Evolutionary conservation across 2,888 invertebrate genomes (phyloP).

Genomic region (Zygogramma bicolorata): DNA sequence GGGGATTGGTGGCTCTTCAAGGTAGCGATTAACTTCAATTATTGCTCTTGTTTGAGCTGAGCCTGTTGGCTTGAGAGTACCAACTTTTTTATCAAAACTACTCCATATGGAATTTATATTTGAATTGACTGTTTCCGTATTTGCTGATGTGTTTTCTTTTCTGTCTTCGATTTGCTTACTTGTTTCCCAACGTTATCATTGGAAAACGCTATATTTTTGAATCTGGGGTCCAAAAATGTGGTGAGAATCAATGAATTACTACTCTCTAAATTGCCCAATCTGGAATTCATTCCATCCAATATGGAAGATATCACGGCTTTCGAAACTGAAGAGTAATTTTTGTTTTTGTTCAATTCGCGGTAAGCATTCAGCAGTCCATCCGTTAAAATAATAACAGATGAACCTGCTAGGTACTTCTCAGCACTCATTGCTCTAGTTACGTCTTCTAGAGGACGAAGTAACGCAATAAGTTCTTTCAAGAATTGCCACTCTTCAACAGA

Average conservation of each 20-base stretch:
- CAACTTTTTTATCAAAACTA: no score
- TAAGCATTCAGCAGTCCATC: constrained; percentile 24
- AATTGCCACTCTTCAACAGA: constrained; percentile 42
- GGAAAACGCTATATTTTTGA: constrained; percentile 42
- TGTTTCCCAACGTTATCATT: constrained; percentile 3
- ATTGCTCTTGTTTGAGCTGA: no score
- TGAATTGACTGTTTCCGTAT: no score
- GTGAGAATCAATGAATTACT: no score
- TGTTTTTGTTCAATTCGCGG: constrained; percentile 21
- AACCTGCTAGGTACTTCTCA: constrained; percentile 41
- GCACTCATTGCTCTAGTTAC: constrained; percentile 41
- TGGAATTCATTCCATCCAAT: constrained; percentile 10
- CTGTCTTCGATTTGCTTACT: no score
- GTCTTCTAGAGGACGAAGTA: constrained; percentile 44
- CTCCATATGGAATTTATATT: no score
- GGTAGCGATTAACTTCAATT: no score
- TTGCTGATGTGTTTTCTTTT: no score
- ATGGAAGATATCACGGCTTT: constrained; percentile 12
- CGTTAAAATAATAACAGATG: constrained; percentile 23
- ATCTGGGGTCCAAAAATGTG: constrained; percentile 46
- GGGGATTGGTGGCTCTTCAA: no score
- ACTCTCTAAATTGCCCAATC: constrained; percentile 41
- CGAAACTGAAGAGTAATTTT: not conserved
- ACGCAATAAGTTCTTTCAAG: constrained; percentile 32
- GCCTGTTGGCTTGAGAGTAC: no score